These are phyloP conservation scores for Mormyrops attenuatus DNA, from an alignment of 2,797 vertebrate species.

Conservation along the genomic window DNA sequence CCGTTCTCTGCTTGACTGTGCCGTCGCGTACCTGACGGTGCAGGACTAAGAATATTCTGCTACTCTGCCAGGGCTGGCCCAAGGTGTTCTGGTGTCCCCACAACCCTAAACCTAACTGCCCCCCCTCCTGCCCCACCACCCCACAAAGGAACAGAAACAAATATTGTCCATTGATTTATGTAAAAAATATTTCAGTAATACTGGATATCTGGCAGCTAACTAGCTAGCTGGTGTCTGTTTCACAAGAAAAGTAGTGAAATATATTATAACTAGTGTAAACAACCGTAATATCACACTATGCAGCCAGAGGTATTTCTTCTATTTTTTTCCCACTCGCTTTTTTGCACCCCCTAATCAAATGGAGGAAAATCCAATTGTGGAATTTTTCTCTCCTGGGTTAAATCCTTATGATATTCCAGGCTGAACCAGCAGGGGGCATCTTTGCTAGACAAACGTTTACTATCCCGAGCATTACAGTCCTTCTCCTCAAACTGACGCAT, in stretches of 20 bases:
- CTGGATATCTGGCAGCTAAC: background rate
- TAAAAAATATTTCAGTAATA: background rate
- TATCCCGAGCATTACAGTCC: background rate
- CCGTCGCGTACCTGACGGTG: background rate
- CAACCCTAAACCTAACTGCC: background rate
- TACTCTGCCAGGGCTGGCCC: background rate
- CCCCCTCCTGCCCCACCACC: background rate
- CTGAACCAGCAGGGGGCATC: slow-evolving; percentile 4
- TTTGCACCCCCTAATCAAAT: background rate
- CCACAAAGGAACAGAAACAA: background rate
- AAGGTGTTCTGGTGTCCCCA: background rate
- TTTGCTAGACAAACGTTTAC: background rate
- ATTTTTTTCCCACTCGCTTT: background rate
- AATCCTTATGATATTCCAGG: background rate
- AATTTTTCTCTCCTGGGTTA: background rate
- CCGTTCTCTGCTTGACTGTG: background rate
- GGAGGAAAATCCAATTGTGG: background rate
- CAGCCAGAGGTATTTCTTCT: background rate
- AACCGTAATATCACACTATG: background rate
- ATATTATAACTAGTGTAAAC: background rate
- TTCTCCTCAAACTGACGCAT: background rate
- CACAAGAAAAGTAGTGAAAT: background rate
- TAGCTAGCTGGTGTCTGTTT: background rate
- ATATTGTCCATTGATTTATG: background rate
- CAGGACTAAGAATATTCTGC: background rate